Conservation (phyloP, 2,888 invertebrate species). For the Himalopsyche anomala region DNA sequence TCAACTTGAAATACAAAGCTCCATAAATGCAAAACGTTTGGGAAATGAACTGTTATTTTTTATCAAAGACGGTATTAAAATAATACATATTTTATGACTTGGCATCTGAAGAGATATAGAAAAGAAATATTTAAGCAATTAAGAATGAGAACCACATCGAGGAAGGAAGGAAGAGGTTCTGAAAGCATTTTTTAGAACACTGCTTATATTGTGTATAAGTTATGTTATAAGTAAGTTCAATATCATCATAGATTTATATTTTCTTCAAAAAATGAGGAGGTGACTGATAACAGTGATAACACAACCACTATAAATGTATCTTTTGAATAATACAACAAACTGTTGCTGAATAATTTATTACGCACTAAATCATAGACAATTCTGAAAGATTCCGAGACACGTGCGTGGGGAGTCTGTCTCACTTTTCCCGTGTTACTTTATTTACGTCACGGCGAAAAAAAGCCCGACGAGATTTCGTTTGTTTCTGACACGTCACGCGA, state of each 20-base stretch:
- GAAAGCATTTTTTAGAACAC: too few relatives aligned
- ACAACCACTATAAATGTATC: constrained; percentile 48
- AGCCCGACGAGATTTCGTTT: neutral
- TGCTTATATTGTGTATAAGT: too few relatives aligned
- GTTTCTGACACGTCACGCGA: constrained; percentile 31
- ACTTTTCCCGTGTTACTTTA: neutral
- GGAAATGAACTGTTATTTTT: too few relatives aligned
- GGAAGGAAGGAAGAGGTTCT: too few relatives aligned
- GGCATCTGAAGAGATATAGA: too few relatives aligned
- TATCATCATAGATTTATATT: neutral
- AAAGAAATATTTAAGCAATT: too few relatives aligned
- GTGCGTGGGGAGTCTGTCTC: neutral
- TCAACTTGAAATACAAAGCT: too few relatives aligned
- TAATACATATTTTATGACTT: too few relatives aligned
- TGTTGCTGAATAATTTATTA: constrained; percentile 58
- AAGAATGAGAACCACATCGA: too few relatives aligned
- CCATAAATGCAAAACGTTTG: too few relatives aligned
- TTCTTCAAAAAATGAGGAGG: neutral
- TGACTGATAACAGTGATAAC: neutral
- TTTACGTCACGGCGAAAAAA: constrained; percentile 9
- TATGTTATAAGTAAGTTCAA: neutral
- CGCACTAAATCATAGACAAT: constrained; percentile 57
- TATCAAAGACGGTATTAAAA: too few relatives aligned
- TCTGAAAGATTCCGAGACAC: neutral
- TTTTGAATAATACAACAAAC: constrained; percentile 45